These are phyloP conservation scores for Perithous albicinctus DNA, from an alignment of 2,888 invertebrate species.

Conservation along the genomic window DNA sequence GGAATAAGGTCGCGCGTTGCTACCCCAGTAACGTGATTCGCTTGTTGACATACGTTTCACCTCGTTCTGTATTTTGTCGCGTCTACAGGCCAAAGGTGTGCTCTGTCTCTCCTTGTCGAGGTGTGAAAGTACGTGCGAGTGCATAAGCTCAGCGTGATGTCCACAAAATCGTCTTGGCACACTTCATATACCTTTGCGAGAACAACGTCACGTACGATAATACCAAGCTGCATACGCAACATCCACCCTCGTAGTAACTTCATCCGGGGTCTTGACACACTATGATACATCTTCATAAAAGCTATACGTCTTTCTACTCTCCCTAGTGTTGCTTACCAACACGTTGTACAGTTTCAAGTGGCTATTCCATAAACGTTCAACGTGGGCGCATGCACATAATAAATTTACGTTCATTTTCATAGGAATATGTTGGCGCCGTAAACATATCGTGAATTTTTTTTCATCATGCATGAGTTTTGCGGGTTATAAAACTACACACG, in stretches of 20 bases:
- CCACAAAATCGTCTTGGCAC: slow-evolving; percentile 34
- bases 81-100: slow-evolving; percentile 15
- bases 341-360: neutral
- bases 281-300: slow-evolving; percentile 44
- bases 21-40: slow-evolving; percentile 41
- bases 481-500: slow-evolving; percentile 6
- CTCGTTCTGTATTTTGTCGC: neutral
- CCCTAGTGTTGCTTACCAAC: neutral
- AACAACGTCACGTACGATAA: slow-evolving; percentile 40
- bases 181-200: neutral
- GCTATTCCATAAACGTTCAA: slow-evolving; percentile 10
- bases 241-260: slow-evolving; percentile 23
- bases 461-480: neutral
- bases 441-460: slow-evolving; percentile 32
- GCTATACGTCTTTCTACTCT: neutral
- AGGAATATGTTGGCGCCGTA: neutral
- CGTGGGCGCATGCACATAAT: neutral
- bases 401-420: neutral
- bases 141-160: slow-evolving; percentile 35
- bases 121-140: slow-evolving; percentile 34
- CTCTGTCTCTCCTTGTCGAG: slow-evolving; percentile 3
- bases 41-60: slow-evolving; percentile 26
- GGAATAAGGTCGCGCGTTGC: slow-evolving; percentile 11
- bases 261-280: slow-evolving; percentile 12
- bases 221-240: slow-evolving; percentile 22